Conservation (phyloP, 2,888 invertebrate species). For the Athalia circularis region DNA sequence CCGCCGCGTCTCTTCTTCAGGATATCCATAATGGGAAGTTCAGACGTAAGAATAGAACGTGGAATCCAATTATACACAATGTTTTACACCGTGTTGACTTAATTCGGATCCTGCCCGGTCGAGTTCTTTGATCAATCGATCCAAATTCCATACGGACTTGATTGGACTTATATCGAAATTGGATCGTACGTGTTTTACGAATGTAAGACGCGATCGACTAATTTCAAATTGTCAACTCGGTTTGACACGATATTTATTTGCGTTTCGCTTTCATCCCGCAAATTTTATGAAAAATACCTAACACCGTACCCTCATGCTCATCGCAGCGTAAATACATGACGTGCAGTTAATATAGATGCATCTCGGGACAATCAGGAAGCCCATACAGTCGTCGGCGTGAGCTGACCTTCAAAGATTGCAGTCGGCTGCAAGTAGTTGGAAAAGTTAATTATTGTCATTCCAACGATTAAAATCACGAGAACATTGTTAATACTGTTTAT, state of each 20-base stretch:
- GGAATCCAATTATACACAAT: too few species aligned
- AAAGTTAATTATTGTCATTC: slow-evolving; percentile 60
- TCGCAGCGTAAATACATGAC: slow-evolving; percentile 41
- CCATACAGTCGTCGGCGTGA: slow-evolving; percentile 53
- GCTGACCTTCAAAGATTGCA: slow-evolving; percentile 68
- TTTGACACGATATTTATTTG: neutral
- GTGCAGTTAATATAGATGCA: slow-evolving; percentile 43
- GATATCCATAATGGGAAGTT: too few species aligned
- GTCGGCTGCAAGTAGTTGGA: slow-evolving; percentile 51
- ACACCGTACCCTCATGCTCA: slow-evolving; percentile 21
- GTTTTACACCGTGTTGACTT: too few species aligned
- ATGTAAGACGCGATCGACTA: too few species aligned
- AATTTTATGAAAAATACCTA: neutral
- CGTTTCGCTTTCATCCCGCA: too few species aligned
- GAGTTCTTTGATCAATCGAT: too few species aligned
- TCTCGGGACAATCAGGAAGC: slow-evolving; percentile 63
- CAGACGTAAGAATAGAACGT: too few species aligned
- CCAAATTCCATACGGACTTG: too few species aligned
- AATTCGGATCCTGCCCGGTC: too few species aligned
- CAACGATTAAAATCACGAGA: slow-evolving; percentile 30
- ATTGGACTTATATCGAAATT: too few species aligned
- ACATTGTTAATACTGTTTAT: slow-evolving; percentile 20
- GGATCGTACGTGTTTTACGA: too few species aligned
- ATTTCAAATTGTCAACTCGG: neutral
- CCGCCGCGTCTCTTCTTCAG: too few species aligned